Percentiles rank a stretch among this genome's conserved stretches.
Evolutionary conservation across 37 sponge, comb jelly and placozoan species (phyloP).

Genomic region (Theonella swinhoei): DNA sequence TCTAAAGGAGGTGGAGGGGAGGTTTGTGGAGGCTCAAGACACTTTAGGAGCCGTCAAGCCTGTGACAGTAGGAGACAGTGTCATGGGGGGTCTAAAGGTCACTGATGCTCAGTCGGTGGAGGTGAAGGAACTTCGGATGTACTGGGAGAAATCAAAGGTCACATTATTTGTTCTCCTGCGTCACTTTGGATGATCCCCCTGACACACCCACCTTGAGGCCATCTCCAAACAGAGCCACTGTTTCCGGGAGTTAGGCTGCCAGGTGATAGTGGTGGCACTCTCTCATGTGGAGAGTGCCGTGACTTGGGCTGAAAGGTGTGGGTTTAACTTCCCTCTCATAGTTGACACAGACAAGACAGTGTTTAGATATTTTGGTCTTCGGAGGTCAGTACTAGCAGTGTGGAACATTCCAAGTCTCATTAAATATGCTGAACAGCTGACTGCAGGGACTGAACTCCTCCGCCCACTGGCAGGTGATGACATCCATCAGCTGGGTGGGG

Average conservation of each 20-base stretch:
- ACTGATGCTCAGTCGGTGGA: neutral
- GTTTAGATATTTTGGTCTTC: constrained; percentile 52
- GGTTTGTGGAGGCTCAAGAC: constrained; percentile 8
- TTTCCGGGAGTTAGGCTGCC: neutral
- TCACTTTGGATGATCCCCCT: constrained; percentile 72
- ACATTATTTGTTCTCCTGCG: constrained; percentile 56
- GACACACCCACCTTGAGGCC: constrained; percentile 46
- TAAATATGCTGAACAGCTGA: constrained; percentile 50
- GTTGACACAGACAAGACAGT: constrained; percentile 27
- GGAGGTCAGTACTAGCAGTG: constrained; percentile 21
- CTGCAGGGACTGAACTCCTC: neutral
- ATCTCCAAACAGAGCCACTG: neutral
- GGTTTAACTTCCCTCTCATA: constrained; percentile 5
- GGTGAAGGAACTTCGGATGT: neutral
- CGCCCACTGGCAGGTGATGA: constrained; percentile 55
- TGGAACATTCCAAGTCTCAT: constrained; percentile 33
- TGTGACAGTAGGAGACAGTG: neutral
- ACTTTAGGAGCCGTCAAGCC: neutral
- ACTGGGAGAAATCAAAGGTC: constrained; percentile 26
- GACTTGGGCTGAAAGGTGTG: constrained; percentile 21
- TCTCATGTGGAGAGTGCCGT: neutral
- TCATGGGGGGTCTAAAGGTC: constrained; percentile 17
- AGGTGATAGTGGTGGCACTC: constrained; percentile 22
- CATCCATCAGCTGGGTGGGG: constrained; percentile 63
- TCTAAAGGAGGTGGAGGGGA: constrained; percentile 1